Evolutionary conservation across 2,797 vertebrate species (phyloP), one percentile per base, ranked within the genome.

Genomic region (Falco cherrug): DNA sequence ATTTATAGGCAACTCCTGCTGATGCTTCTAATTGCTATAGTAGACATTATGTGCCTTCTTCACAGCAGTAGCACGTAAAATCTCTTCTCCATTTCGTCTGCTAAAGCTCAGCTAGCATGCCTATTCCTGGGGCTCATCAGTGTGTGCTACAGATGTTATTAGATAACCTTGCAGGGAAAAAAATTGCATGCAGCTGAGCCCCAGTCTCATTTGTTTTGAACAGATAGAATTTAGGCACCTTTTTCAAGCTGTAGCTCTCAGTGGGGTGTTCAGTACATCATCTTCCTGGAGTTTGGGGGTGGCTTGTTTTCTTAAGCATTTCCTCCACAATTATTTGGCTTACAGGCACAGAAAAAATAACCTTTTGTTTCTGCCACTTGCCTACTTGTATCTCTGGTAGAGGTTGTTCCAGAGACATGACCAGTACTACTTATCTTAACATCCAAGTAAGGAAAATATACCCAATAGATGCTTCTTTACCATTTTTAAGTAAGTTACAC

Each of bases 1-100:
- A 50, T 76, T 85, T 86, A 71, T 10, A 93, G 75, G 75, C 70
- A 91, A 71, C 39, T 92, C 85, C 85, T 67, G 87, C 83, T 76
- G 70, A 13, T 68, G 79, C 45, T 93, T 74, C 75, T 83, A 87
- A 84, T 71, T 96, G 78, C 65, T 68, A 4, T 8, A 74, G 64
- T 6, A 73, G 29, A 77, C 47, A 71, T 81, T 57, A 75, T 0
- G 14, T 24, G 75, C 54, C 8, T 67, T 60, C 76, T 83, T 92
- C 92, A 61, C 88, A 95, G 96, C 86, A 92, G 71, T 7, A 69
- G 47, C 65, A 53, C 13, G 22, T 48, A 94, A 83, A 89, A 70
- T 74, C 50, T 83, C 71, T 39, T 61, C 91, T 84, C 37, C 17
- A 31, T 83, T 93, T 93, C 81, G 80, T 71, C 78, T 87, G 86